Percentiles rank a stretch among this genome's conserved stretches.
These are phyloP conservation scores for Zophobas morio DNA, from an alignment of 1,140 invertebrate genomes.

Conservation along the genomic window DNA sequence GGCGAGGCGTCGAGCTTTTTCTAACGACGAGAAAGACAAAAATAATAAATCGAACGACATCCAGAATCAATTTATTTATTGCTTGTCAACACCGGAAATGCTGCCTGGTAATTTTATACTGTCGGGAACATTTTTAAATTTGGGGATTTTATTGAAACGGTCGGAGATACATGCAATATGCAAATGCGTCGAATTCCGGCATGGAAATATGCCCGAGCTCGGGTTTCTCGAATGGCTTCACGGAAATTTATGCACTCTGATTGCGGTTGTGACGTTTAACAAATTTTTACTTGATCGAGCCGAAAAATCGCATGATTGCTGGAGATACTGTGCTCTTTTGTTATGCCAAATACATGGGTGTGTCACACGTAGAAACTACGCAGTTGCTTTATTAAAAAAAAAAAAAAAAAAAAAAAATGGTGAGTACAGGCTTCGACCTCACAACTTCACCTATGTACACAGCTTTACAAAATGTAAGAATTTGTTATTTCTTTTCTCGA, in stretches of 20 bases:
- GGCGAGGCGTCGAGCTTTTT: conserved; percentile 21
- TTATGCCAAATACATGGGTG: too few species aligned
- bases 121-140: conserved; percentile 20
- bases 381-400: too few species aligned
- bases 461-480: too few species aligned
- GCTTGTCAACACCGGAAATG: conserved; percentile 31
- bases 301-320: background rate
- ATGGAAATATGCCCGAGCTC: conserved; percentile 3
- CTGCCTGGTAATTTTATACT: conserved; percentile 20
- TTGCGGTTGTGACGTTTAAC: background rate
- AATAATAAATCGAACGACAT: background rate
- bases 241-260: background rate
- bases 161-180: conserved; percentile 25
- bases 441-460: too few species aligned
- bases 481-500: too few species aligned
- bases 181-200: conserved; percentile 12
- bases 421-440: too few species aligned
- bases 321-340: too few species aligned
- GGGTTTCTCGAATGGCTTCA: background rate
- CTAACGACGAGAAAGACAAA: background rate
- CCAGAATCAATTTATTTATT: conserved; percentile 12
- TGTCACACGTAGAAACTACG: too few species aligned
- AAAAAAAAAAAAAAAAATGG: too few species aligned
- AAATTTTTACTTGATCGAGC: background rate
- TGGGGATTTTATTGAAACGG: conserved; percentile 5